A percentile compares a stretch with the other conserved stretches of the same genome.
Evolutionary conservation across 2,113 vertebrate species (phyloP).

Genomic region (Lipophrys pholis): DNA sequence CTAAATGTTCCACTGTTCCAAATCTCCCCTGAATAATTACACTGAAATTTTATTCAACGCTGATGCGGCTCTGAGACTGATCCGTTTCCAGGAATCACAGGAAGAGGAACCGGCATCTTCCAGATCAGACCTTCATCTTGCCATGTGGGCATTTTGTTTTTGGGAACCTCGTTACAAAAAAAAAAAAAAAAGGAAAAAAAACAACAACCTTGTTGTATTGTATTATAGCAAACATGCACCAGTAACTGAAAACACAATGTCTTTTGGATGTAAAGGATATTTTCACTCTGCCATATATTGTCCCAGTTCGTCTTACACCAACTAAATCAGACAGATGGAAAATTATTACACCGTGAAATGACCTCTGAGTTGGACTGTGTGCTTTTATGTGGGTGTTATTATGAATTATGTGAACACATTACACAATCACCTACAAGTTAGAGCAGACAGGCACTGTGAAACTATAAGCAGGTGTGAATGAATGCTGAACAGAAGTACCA

Average conservation of each 20-base stretch:
- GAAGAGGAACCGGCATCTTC: constrained; percentile 16
- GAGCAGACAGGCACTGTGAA: constrained; percentile 64
- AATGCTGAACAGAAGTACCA: constrained; percentile 38
- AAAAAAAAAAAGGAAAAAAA: too few relatives aligned
- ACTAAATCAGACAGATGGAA: constrained; percentile 38
- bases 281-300: constrained; percentile 25
- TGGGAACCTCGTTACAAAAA: not conserved
- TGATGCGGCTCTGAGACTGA: constrained; percentile 43
- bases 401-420: constrained; percentile 64
- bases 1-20: constrained; percentile 64
- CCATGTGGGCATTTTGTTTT: constrained; percentile 19
- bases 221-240: constrained; percentile 13
- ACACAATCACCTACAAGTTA: constrained; percentile 65
- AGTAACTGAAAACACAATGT: constrained; percentile 10
- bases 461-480: constrained; percentile 68
- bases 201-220: constrained; percentile 17
- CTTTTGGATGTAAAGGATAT: constrained; percentile 7
- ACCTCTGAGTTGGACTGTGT: constrained; percentile 23
- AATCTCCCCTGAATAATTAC: constrained; percentile 66
- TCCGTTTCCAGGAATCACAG: constrained; percentile 50
- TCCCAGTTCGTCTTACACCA: constrained; percentile 20
- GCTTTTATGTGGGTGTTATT: constrained; percentile 62
- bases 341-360: constrained; percentile 44
- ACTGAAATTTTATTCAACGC: constrained; percentile 52
- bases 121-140: constrained; percentile 43